phyloP scores from a whole-genome alignment of 2,888 invertebrate species.

The Trachelus tabidus region DNA sequence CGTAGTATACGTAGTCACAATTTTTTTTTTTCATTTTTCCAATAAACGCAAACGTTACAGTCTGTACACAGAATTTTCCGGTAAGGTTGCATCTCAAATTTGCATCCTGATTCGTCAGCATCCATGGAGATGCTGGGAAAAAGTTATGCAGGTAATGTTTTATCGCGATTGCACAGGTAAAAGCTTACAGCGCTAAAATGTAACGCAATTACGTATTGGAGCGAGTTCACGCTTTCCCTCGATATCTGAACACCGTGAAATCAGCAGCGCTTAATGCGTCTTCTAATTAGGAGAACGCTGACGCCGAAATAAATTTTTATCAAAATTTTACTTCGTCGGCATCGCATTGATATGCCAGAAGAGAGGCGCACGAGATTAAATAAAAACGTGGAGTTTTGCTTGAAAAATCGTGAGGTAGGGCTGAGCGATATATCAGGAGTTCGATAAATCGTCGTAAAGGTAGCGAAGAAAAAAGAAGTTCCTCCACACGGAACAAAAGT shows the following conservation, averaged over 20 bases:
- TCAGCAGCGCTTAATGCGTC: neutral
- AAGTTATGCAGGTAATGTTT: neutral
- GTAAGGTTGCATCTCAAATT: neutral
- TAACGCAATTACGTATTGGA: neutral
- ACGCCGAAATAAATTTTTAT: neutral
- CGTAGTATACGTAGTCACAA: neutral
- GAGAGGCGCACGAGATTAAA: neutral
- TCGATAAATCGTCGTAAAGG: too few relatives aligned
- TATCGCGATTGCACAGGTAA: neutral
- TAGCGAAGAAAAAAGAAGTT: neutral
- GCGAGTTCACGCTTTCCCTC: neutral
- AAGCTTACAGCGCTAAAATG: neutral
- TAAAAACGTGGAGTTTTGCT: neutral
- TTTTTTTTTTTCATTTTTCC: neutral
- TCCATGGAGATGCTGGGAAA: neutral
- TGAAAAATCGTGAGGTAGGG: neutral
- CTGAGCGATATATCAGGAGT: neutral
- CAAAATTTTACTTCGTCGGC: neutral
- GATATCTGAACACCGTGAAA: neutral
- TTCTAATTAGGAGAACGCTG: neutral
- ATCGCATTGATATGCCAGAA: neutral
- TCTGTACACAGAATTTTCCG: neutral
- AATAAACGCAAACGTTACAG: too few relatives aligned
- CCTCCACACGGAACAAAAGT: neutral
- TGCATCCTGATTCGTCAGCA: neutral